Evolutionary conservation across 2,113 vertebrate genomes (phyloP), one percentile per base, ranked within the genome.

Genomic region (Herpetotheres cachinnans): DNA sequence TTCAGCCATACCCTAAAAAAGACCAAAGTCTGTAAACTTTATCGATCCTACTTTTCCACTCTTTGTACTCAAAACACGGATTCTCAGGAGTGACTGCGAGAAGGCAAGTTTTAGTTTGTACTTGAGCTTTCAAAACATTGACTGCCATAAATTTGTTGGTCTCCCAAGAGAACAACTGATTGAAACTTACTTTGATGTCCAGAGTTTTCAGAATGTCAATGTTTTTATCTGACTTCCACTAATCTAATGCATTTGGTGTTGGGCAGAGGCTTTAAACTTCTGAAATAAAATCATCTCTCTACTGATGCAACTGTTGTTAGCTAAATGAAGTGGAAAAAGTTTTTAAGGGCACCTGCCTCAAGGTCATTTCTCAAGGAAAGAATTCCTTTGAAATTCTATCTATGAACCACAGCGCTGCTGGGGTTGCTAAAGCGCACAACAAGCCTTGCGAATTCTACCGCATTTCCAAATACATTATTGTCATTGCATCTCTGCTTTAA

Each of bases 371-470:
- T 73, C 44, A 30, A 85, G 65, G 92, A 58, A 80, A 25, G 74
- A 82, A 65, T 69, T 80, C 54, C 79, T 77, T 72, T 91, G 85
- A 82, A 92, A 88, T 76, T 79, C 36, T 14, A 12, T 50, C 36
- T n/a, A 7, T 69, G 79, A 89, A n/a, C 21, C 0, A 0, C n/a
- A 29, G 26, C 0, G 0, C 49, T 94, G 36, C 12, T 83, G 71
- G 22, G 30, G 12, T 47, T 93, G 44, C 71, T 86, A 2, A 18
- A 70, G 63, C n/a, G 46, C 58, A 29, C 11, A 38, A 3, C 74
- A 85, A 85, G 32, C n/a, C 29, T 62, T 76, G 36, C 26, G 15
- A 7, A 40, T 79, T 76, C 24, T 90, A 0, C 24, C 3, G 0
- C 10, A 2, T 63, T 72, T 65, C 40, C 34, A 65, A 72, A 49